A percentile compares a stretch with the other conserved stretches of the same genome.
Evolutionary conservation across 37 sponge, comb jelly and placozoan species (phyloP).

Genomic region (Chondrilla cf. caribensis): DNA sequence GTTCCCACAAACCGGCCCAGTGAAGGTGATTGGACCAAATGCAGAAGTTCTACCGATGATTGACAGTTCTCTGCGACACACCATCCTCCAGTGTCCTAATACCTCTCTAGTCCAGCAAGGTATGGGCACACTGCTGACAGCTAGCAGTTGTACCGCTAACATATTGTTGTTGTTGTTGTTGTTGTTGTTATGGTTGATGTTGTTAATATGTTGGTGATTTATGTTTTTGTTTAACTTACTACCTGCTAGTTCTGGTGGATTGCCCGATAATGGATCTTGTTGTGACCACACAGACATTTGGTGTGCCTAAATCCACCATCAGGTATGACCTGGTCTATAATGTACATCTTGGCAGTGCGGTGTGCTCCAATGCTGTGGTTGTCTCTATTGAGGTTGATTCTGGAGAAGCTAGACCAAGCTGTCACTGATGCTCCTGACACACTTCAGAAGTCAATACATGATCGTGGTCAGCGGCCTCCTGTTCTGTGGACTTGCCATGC

Average conservation of each 20-base stretch:
- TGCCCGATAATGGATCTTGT: slow-evolving; percentile 1
- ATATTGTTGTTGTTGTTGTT: too few species aligned
- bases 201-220: too few species aligned
- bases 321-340: background rate
- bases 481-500: background rate
- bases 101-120: background rate
- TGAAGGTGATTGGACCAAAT: background rate
- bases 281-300: background rate
- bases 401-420: background rate
- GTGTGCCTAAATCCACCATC: background rate
- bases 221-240: background rate
- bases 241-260: background rate
- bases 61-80: background rate
- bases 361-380: too few species aligned
- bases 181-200: too few species aligned
- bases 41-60: background rate
- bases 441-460: background rate
- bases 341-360: too few species aligned
- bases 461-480: background rate
- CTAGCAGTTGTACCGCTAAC: background rate
- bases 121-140: background rate
- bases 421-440: background rate
- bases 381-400: slow-evolving; percentile 12
- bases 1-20: background rate
- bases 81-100: background rate